Evolutionary conservation across 2,888 invertebrate genomes (phyloP).

Genomic region (Argynnis bischoffii): DNA sequence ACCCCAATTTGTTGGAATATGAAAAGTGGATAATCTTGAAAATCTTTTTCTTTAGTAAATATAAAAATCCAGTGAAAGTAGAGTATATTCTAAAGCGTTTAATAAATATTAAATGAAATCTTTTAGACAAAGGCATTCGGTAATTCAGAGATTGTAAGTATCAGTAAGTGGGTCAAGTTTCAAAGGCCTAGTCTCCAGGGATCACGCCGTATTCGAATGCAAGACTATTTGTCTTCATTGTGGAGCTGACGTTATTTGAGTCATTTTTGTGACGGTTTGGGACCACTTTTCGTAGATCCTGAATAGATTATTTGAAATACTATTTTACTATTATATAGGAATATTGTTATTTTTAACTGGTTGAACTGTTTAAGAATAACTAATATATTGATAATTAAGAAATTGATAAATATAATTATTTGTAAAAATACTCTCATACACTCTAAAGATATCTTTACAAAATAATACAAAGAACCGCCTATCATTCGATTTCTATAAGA

Average conservation of each 20-base stretch:
- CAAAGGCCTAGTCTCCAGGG: conserved; percentile 28
- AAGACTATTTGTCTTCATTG: conserved; percentile 36
- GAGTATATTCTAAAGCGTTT: neutral
- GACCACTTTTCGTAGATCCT: conserved; percentile 13
- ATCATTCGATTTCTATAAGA: no score
- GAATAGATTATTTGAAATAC: conserved; percentile 2
- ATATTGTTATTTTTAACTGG: neutral
- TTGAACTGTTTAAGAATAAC: neutral
- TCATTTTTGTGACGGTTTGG: conserved; percentile 26
- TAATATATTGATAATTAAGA: neutral
- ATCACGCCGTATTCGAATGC: conserved; percentile 27
- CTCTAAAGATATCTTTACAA: no score
- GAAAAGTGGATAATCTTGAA: neutral
- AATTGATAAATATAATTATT: neutral
- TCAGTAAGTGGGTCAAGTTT: conserved; percentile 29
- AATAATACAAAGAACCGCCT: neutral
- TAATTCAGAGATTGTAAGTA: conserved; percentile 21
- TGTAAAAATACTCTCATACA: no score
- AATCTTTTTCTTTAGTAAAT: conserved; percentile 4
- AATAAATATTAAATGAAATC: conserved; percentile 28
- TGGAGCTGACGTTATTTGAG: conserved; percentile 27
- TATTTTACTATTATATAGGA: neutral
- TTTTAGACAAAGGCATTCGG: conserved; percentile 23
- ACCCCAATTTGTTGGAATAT: no score
- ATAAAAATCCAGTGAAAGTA: neutral